Evolutionary conservation across 2,888 invertebrate species (phyloP).

Genomic region (Aphelenchoides bicaudatus): DNA sequence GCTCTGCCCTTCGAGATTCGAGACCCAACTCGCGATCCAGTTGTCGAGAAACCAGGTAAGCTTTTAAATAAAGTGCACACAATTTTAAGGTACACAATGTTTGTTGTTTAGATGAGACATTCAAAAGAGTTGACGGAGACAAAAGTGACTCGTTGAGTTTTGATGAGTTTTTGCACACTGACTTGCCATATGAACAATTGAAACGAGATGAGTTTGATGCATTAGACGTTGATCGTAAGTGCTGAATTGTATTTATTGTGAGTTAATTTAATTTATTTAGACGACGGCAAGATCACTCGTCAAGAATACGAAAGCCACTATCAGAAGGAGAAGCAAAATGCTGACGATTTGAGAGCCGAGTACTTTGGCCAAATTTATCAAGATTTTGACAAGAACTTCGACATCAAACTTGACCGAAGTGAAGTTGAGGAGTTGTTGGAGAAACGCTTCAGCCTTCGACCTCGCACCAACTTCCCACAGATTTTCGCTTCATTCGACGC

Average conservation of each 20-base stretch:
- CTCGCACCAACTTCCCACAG: conserved; percentile 47
- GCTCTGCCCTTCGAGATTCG: conserved; percentile 18
- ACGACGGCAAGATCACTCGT: conserved; percentile 44
- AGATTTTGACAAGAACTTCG: conserved; percentile 49
- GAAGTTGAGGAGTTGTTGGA: conserved; percentile 45
- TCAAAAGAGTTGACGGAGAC: conserved; percentile 45
- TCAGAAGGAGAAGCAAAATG: conserved; percentile 42
- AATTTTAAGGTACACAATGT: neutral
- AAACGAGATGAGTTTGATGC: conserved; percentile 53
- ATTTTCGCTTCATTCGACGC: conserved; percentile 46
- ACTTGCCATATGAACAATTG: conserved; percentile 48
- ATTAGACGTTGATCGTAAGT: conserved; percentile 41
- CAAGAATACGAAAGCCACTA: conserved; percentile 47
- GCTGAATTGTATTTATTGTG: neutral
- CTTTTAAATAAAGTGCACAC: neutral
- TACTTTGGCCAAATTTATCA: conserved; percentile 54
- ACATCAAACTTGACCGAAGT: conserved; percentile 42
- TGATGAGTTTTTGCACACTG: conserved; percentile 54
- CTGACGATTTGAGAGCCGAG: conserved; percentile 42
- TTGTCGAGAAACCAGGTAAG: conserved; percentile 15
- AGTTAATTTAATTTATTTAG: conserved; percentile 26
- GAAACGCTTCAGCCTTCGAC: conserved; percentile 49
- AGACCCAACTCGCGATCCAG: conserved; percentile 10
- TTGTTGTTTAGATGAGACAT: conserved; percentile 43
- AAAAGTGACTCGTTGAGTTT: conserved; percentile 44